Base-by-base conservation (phyloP, 2,797 vertebrate genomes). In the Eulemur coronatus region DNA sequence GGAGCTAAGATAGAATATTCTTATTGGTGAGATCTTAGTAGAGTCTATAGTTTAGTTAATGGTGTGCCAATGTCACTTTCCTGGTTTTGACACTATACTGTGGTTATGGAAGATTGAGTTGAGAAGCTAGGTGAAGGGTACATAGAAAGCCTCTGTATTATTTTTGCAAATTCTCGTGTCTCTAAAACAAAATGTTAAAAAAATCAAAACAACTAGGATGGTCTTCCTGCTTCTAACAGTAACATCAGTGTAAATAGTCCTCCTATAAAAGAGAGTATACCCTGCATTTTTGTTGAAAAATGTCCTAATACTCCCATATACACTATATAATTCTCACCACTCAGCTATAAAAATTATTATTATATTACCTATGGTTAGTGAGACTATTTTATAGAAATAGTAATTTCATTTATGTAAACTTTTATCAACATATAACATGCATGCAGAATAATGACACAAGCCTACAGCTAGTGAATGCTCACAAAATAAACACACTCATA, bases 121-220 rank as follows among this genome's bases (percentile, higher is more conserved):
- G 46, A 95, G 50, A 97, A 81, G 6, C 57, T 76, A 20, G n/a
- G 1, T 84, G 41, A 63, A 89, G 20, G 30, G 4, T 84, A 50
- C 43, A 63, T 14, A 20, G 28, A 13, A 52, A 52, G 11, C 78
- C 4, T n/a, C 30, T 69, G 22, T 26, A 28, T 78, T 82, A 57
- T 63, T 94, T 95, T 94, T 95, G 55, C 26, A 52, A 33, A 86
- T 86, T 95, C 38, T 88, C 75, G 0, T 75, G 69, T 52, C 55
- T 93, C n/a, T 89, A 86, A 96, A 81, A 85, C 80, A 79, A 85
- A 87, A 79, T 57, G 20, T 61, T 63, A 17, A 85, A 82, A 55
- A 65, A 73, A 18, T 35, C 26, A 65, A 78, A 85, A 70, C 46
- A 73, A 61, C 80, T 72, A 86, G 26, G 33, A 61, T 92, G 30